A percentile compares a stretch with the other conserved stretches of the same genome.
Conservation (phyloP, 2,797 vertebrate species). For the Artibeus jamaicensis region DNA sequence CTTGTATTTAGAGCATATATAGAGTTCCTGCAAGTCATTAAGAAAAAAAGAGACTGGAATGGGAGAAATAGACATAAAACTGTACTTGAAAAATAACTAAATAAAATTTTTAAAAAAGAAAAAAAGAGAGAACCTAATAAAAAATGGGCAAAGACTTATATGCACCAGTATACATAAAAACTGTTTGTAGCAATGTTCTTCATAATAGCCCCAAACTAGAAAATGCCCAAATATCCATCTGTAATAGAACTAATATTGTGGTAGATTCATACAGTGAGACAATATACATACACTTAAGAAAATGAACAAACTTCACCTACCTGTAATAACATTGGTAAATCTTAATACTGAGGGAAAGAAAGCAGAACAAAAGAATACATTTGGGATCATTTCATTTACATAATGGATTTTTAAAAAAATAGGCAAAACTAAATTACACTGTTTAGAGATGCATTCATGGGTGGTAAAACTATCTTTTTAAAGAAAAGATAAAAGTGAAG, state of each 20-base stretch:
- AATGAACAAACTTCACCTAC: not conserved
- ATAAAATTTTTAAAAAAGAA: no score
- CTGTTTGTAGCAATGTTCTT: not conserved
- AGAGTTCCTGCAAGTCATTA: not conserved
- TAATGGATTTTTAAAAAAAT: not conserved
- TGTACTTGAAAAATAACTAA: no score
- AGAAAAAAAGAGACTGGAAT: no score
- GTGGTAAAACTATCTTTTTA: not conserved
- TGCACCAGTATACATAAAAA: not conserved
- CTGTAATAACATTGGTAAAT: not conserved
- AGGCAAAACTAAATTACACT: constrained; percentile 27
- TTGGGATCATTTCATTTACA: not conserved
- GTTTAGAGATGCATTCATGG: not conserved
- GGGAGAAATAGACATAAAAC: no score
- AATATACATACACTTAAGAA: not conserved
- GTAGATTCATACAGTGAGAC: not conserved
- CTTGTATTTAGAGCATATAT: not conserved
- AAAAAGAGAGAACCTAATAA: not conserved
- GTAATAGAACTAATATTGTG: not conserved
- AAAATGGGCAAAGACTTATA: not conserved
- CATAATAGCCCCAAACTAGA: not conserved
- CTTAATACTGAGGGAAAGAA: not conserved
- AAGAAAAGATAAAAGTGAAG: not conserved
- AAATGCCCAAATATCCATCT: not conserved
- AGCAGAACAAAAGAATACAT: not conserved